Percentiles rank a stretch among this genome's conserved stretches.
phyloP scores from a whole-genome alignment of 53 echinoderm and acorn worm genomes.

The Echinometra lucunter region DNA sequence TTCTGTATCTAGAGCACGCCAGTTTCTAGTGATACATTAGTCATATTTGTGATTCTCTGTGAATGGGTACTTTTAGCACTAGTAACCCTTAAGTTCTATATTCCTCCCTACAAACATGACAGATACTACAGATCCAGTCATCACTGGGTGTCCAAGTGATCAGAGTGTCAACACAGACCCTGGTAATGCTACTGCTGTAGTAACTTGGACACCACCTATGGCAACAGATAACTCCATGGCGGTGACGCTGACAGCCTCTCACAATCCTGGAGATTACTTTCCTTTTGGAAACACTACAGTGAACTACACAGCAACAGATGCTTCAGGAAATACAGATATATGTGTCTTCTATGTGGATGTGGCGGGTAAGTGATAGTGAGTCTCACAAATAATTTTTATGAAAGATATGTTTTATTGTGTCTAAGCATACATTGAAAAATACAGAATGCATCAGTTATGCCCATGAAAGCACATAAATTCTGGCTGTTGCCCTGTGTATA shows the following conservation, averaged over 20 bases:
- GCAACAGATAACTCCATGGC: conserved; percentile 59
- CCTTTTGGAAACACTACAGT: conserved; percentile 64
- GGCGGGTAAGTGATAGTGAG: not conserved
- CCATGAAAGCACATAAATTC: no score
- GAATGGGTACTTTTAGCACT: no score
- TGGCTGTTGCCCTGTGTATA: no score
- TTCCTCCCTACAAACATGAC: not conserved
- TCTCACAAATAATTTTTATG: not conserved
- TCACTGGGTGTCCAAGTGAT: not conserved
- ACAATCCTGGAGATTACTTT: conserved; percentile 57
- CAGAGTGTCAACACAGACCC: conserved; percentile 26
- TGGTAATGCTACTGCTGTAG: not conserved
- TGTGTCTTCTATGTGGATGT: conserved; percentile 27
- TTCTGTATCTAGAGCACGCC: no score
- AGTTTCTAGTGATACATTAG: no score
- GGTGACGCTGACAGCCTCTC: not conserved
- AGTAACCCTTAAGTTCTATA: no score
- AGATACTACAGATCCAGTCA: not conserved
- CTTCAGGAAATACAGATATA: not conserved
- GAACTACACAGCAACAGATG: conserved; percentile 61
- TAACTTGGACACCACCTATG: conserved; percentile 69
- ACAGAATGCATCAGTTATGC: no score
- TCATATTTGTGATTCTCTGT: no score
- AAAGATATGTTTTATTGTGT: no score
- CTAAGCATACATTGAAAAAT: no score